Base-by-base conservation (phyloP, 1,140 invertebrate species). In the Leptopilina clavipes region DNA sequence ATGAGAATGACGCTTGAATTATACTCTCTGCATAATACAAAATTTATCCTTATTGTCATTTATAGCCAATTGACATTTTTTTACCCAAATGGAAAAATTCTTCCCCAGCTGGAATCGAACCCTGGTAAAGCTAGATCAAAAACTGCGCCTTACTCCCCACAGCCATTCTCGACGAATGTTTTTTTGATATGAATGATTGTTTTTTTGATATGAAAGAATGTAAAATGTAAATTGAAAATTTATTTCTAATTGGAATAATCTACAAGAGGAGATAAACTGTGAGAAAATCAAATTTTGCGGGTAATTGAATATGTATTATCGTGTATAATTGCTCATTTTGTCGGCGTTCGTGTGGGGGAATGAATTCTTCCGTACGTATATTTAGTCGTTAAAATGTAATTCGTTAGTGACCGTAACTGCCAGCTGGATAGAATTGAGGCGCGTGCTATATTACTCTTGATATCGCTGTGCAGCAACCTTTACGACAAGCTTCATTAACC, bases 381-480 rank as follows among this genome's bases (percentile, higher is more conserved):
- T 75, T 77, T 37, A n/a, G 71, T 44, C 18, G 73, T 77, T 77
- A 78, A 75, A 72, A 45, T 73, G 72, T 82, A 78, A 80, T 76
- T 77, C 81, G 77, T 78, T 77, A 40, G 78, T 71, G 75, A 80
- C 78, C 77, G 79, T 78, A 73, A 75, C 77, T 77, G 81, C 78
- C 78, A 81, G 80, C 83, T 82, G 83, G 81, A 82, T 81, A 80
- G 81, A 85, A 85, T 85, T 82, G 84, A 84, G 84, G 79, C 83
- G 84, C 84, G 83, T 84, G 84, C 81, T 85, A 81, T 65, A 65
- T 37, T 65, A 31, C 25, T 54, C 45, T 56, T 40, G 65, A 40
- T 71, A 83, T 65, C 12, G 59, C 59, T 82, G 84, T 85, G 82
- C 74, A 78, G 79, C 80, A 80, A 83, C 82, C 84, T 84, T 72